Base-by-base conservation (phyloP, 2,113 vertebrate species). In the Anarhynchus alexandrinus region DNA sequence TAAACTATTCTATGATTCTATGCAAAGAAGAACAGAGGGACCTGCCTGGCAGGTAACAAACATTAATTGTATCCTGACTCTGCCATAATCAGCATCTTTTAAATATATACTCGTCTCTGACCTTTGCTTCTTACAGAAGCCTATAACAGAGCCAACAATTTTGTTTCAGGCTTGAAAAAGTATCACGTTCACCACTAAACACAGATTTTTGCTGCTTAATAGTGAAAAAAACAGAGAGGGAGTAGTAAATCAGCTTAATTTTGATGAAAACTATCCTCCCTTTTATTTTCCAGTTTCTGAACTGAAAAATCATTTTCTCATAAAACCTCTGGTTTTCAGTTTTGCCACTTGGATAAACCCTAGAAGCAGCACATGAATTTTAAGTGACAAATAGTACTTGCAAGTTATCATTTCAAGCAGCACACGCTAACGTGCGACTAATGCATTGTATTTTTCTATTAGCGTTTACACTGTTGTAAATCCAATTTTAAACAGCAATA, bases 341-440 rank as follows among this genome's bases (percentile, higher is more conserved):
- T 90, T 83, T 88, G 43, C 64, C 5, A 27, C 66, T 78, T 78
- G 80, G 16, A 15, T 94, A 81, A 88, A 36, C 38, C 59, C 64
- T 59, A 52, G 29, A 81, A 92, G 52, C 47, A 74, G 55, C 43
- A 73, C 18, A 40, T 21, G 54, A 88, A 93, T 86, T 80, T 80
- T 51, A 90, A 96, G 55, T 81, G 64, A 73, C 58, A 80, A 82
- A 70, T 66, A 81, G 20, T 29, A 62, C 69, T 74, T 71, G 27
- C 38, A 61, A 81, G 80, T 16, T 67, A 78, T 25, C 51, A 25
- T 45, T 84, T 82, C 86, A 57, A 84, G 65, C 61, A 84, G 83
- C 25, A 66, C n/a, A 29, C 0, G 0, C 15, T 42, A 66, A 40
- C 0, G 5, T 30, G 17, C 2, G 1, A 43, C 72, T 70, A 79